Evolutionary conservation across 2,113 vertebrate genomes (phyloP).

Genomic region (Genyomyrus donnyi): DNA sequence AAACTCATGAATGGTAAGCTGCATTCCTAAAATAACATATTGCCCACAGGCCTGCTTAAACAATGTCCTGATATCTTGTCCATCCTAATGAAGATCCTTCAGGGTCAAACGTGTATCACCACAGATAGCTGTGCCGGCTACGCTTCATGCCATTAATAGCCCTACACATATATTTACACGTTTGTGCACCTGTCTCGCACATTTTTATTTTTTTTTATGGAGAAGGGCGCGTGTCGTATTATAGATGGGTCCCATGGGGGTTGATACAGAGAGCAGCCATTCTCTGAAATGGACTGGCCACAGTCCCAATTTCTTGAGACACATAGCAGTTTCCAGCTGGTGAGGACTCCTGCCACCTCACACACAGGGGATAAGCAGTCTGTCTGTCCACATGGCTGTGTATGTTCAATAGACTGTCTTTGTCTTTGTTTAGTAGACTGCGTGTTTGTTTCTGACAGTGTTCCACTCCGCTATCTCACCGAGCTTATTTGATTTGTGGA

Average conservation of each 20-base stretch:
- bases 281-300: background rate
- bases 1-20: background rate
- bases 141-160: background rate
- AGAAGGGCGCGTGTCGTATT: background rate
- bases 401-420: slow-evolving; percentile 3
- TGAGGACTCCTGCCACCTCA: background rate
- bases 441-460: slow-evolving; percentile 14
- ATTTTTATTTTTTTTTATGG: background rate
- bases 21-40: background rate
- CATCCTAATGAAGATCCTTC: background rate
- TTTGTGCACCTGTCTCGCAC: background rate
- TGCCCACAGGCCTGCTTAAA: background rate
- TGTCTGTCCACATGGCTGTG: slow-evolving; percentile 9
- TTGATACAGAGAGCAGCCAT: background rate
- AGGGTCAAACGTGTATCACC: background rate
- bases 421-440: slow-evolving; percentile 13
- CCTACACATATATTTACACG: background rate
- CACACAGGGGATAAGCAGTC: background rate
- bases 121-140: background rate
- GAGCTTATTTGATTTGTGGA: background rate
- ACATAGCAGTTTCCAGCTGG: background rate
- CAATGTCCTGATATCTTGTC: background rate
- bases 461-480: background rate
- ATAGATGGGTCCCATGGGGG: background rate
- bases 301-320: background rate